Base-by-base conservation (phyloP, 2,888 invertebrate species). In the Pyrochroa serraticornis region DNA sequence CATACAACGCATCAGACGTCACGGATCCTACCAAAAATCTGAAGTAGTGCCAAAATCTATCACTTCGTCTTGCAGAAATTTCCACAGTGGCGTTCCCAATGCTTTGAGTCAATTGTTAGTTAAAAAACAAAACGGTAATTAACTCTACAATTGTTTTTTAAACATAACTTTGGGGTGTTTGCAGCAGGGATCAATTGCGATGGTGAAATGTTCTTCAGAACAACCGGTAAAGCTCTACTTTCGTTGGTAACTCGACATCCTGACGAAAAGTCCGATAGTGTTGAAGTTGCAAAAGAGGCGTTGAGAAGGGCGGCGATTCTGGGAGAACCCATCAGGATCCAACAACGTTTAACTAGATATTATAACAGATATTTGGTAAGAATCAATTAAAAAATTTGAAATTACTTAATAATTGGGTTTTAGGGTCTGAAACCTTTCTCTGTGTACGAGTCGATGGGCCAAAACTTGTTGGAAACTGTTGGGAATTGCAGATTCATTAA, bases 341-440 rank as follows among this genome's bases (percentile, higher is more conserved):
- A 90, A 50, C 83, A 86, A 58, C 82, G 92, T 8, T 80, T 91
- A 64, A 90, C 91, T 0, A 79, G 92, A 52, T 88, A 88, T 72
- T 84, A 87, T 62, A 86, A 88, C 67, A 82, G 83, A 34, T 82
- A 84, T 65, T 83, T 87, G 80, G 87, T 87, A 76, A 77, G 76
- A n/a, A n/a, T n/a, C n/a, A n/a, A 12, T 7, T 36, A 32, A 35
- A 9, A 49, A 47, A 35, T 32, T 30, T 22, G 22, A 34, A 30
- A 9, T 36, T 1, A 35, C 8, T 33, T 37, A 3, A 10, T 13
- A 35, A 3, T 37, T 51, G 32, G 32, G 56, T 73, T 74, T 33
- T 74, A 92, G 91, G 91, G 91, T 32, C 80, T 91, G 8, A 84
- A 86, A 54, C 87, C 90, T 30, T 91, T 87, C 77, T 91, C 90